phyloP scores from a whole-genome alignment of 1,140 invertebrate genomes.

The Tachypleus tridentatus region DNA sequence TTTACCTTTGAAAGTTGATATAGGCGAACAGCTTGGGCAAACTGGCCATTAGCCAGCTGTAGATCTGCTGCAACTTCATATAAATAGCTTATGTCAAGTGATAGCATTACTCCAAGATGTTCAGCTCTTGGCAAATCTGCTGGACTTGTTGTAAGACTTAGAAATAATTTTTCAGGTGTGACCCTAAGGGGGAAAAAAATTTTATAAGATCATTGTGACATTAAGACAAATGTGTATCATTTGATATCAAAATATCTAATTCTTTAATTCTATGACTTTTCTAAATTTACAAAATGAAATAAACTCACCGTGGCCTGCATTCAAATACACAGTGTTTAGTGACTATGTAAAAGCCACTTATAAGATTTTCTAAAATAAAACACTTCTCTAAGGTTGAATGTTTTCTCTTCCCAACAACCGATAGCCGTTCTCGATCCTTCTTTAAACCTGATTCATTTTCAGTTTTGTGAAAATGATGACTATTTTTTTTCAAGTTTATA shows the following conservation, averaged over 20 bases:
- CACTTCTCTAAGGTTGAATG: no score
- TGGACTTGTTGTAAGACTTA: constrained; percentile 28
- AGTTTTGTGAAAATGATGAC: no score
- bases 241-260: not conserved
- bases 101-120: constrained; percentile 31
- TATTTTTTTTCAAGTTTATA: no score
- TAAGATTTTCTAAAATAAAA: no score
- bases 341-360: constrained; percentile 48
- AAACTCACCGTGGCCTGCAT: constrained; percentile 46
- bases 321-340: constrained; percentile 55
- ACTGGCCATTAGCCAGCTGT: constrained; percentile 47
- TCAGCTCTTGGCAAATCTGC: constrained; percentile 27
- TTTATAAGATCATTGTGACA: not conserved
- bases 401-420: no score
- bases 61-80: constrained; percentile 59
- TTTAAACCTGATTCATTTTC: no score
- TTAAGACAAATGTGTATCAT: constrained; percentile 1
- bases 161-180: constrained; percentile 50
- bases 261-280: not conserved
- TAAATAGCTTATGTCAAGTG: constrained; percentile 50
- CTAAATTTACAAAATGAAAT: not conserved
- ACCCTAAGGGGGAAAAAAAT: constrained; percentile 35
- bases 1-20: constrained; percentile 57
- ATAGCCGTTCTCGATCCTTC: no score
- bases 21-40: constrained; percentile 50